Base-by-base conservation (phyloP, 2,113 vertebrate species). In the Patagioenas fasciata region DNA sequence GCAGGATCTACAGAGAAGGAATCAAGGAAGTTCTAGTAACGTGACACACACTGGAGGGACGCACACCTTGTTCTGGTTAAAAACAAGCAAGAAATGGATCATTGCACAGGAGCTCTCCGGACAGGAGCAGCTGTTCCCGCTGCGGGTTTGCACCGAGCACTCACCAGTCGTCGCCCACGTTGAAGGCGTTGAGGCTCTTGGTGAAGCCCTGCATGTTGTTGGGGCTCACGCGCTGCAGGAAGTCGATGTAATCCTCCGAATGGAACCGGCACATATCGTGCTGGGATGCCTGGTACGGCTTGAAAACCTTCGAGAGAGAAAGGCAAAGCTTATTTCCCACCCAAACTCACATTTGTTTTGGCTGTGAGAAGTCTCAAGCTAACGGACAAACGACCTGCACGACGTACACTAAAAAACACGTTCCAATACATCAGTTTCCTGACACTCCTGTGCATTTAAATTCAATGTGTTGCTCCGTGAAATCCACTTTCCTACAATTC, bases 131-230 rank as follows among this genome's bases (percentile, higher is more conserved):
- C 44, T 18, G 17, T 47, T 47, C 44, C 44, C 9, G 9, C 44
- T 47, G 44, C 18, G 17, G 44, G 44, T 47, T 47, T 47, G 40
- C 51, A 11, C 48, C 13, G 10, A 28, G 23, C 53, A 95, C 99
- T 98, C 95, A 99, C 99, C 99, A 99, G 97, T 99, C 99, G 5
- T 99, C 99, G 0, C 99, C 99, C 50, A 99, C 99, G 3, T 99
- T 99, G 97, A 99, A 99, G 70, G 99, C 98, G 16, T 99, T 99
- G 88, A 99, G 99, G 96, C 99, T 99, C 97, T 99, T 99, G 50
- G 99, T 99, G 98, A 99, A 99, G 85, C 99, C 99, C 96, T 99
- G 99, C 99, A 99, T 99, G 97, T 99, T 99, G 92, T 99, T 99
- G 92, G 99, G 99, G 96, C 99, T 99, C 95, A 99, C 99, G 82